Evolutionary conservation across 2,888 invertebrate genomes (phyloP).

Genomic region (Plemyria rubiginata): DNA sequence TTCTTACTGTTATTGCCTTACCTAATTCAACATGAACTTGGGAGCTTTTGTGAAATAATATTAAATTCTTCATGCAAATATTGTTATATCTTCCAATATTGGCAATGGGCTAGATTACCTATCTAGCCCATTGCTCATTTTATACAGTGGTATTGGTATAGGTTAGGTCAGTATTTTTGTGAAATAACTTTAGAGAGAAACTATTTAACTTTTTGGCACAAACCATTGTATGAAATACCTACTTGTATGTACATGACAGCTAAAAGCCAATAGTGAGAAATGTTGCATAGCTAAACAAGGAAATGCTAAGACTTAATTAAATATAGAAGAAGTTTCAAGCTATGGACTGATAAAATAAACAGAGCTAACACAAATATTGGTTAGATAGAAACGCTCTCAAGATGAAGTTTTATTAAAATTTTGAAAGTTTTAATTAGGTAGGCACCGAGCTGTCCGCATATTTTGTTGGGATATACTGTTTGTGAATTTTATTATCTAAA

Average conservation of each 20-base stretch:
- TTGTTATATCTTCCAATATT: conserved; percentile 22
- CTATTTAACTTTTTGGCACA: neutral
- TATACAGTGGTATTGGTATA: conserved; percentile 2
- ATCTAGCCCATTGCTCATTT: conserved; percentile 10
- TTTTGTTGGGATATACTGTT: conserved; percentile 40
- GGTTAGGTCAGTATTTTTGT: no score
- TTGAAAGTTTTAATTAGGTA: conserved; percentile 54
- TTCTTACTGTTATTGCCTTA: conserved; percentile 39
- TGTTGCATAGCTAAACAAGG: neutral
- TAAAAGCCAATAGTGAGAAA: no score
- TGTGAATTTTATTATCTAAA: conserved; percentile 44
- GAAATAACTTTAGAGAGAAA: neutral
- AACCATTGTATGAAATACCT: no score
- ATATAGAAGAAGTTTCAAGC: conserved; percentile 14
- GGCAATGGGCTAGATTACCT: neutral
- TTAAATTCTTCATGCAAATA: conserved; percentile 34
- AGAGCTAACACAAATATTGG: conserved; percentile 18
- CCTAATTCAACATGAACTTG: conserved; percentile 32
- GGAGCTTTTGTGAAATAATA: conserved; percentile 28
- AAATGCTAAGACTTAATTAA: conserved; percentile 18
- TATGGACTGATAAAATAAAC: conserved; percentile 18
- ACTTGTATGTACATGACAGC: neutral
- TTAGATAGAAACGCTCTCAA: conserved; percentile 9
- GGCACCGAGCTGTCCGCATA: conserved; percentile 37
- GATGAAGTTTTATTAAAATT: conserved; percentile 47